phyloP scores from a whole-genome alignment of 2,113 vertebrate species.

The Myocastor coypus region DNA sequence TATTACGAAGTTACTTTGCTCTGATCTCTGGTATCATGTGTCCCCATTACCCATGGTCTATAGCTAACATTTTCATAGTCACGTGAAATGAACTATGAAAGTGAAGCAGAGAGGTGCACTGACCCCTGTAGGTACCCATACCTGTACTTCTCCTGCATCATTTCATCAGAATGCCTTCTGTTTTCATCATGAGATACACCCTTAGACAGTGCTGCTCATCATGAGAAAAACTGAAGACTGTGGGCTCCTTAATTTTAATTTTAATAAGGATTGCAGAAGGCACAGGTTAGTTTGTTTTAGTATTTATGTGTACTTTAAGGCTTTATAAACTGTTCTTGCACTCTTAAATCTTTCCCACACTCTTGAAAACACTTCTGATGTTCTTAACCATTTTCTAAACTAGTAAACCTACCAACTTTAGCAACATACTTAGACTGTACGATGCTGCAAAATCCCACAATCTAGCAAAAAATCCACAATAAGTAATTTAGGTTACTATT shows the following conservation, averaged over 20 bases:
- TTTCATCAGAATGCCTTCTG: background rate
- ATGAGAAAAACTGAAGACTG: background rate
- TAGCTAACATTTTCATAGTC: background rate
- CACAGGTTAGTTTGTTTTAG: background rate
- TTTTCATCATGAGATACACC: background rate
- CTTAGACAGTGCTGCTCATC: background rate
- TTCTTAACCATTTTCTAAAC: too few relatives aligned
- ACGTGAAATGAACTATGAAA: background rate
- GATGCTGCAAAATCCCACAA: too few relatives aligned
- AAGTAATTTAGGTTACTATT: too few relatives aligned
- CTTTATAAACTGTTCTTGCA: too few relatives aligned
- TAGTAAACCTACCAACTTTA: too few relatives aligned
- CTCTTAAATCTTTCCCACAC: too few relatives aligned
- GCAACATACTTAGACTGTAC: too few relatives aligned
- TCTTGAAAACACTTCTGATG: too few relatives aligned
- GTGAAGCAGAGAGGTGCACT: background rate
- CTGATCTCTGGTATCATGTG: background rate
- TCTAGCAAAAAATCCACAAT: too few relatives aligned
- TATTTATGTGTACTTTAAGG: too few relatives aligned
- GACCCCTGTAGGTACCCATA: background rate
- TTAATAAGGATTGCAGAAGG: conserved; percentile 2
- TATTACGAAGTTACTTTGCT: background rate
- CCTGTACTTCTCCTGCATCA: background rate
- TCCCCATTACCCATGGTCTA: background rate
- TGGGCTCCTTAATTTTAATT: background rate